Percentiles rank a stretch among this genome's conserved stretches.
These are phyloP conservation scores for Mormyrops attenuatus DNA, from an alignment of 2,797 vertebrate genomes.

Conservation along the genomic window DNA sequence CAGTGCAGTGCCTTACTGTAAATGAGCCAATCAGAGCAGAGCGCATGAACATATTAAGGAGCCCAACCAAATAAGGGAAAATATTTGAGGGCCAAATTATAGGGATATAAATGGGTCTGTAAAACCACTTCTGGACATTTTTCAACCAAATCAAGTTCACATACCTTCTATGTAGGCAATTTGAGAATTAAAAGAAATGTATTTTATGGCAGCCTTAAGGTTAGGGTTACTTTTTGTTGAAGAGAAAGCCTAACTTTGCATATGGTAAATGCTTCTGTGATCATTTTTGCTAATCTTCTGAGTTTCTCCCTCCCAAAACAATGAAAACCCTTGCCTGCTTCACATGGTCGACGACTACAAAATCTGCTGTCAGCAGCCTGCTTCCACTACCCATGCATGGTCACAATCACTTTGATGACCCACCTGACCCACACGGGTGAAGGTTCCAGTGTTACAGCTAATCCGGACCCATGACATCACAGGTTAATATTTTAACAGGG, in stretches of 20 bases:
- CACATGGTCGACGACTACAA: background rate
- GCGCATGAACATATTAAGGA: too few species aligned
- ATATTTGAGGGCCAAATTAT: too few species aligned
- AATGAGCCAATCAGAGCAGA: too few species aligned
- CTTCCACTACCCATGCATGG: background rate
- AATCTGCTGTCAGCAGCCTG: background rate
- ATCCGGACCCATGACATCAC: constrained; percentile 26
- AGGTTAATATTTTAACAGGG: constrained; percentile 35
- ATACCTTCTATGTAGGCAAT: too few species aligned
- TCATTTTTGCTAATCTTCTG: background rate
- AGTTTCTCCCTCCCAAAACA: background rate
- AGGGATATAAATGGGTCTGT: too few species aligned
- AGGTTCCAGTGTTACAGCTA: background rate
- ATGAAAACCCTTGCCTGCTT: background rate
- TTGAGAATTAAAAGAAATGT: background rate
- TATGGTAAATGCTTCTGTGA: background rate
- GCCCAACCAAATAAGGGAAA: too few species aligned
- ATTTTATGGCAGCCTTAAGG: background rate
- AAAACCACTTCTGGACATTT: too few species aligned
- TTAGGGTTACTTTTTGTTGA: background rate
- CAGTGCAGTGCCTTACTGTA: too few species aligned
- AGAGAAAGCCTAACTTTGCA: background rate
- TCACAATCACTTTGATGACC: background rate
- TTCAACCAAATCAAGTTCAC: too few species aligned
- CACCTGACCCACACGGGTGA: background rate